These are phyloP conservation scores for Nothura maculosa DNA, from an alignment of 2,797 vertebrate genomes.

Conservation along the genomic window DNA sequence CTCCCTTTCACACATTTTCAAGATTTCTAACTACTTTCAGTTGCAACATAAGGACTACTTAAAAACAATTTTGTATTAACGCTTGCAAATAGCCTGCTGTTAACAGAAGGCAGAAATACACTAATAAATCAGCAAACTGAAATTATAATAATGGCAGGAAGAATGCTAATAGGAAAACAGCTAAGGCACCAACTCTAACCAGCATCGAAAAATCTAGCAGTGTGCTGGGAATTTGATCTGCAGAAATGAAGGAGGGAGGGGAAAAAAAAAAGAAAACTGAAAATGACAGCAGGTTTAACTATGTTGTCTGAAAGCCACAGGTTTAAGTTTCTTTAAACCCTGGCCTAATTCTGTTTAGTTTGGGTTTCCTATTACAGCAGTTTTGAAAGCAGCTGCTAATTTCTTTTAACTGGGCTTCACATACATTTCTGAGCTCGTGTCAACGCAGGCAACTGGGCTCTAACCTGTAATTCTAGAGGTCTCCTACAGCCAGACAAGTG, in stretches of 20 bases:
- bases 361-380: slow-evolving; percentile 64
- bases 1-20: neutral
- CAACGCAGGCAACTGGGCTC: neutral
- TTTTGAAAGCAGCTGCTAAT: slow-evolving; percentile 61
- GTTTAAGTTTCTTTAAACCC: slow-evolving; percentile 34
- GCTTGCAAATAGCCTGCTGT: slow-evolving; percentile 14
- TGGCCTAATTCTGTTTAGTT: slow-evolving; percentile 72
- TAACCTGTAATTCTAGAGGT: neutral
- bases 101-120: slow-evolving; percentile 37
- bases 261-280: neutral
- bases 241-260: neutral
- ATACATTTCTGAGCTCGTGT: neutral
- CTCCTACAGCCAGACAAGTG: neutral
- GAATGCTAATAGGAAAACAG: slow-evolving; percentile 20
- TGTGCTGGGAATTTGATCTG: slow-evolving; percentile 39
- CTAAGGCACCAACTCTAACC: slow-evolving; percentile 14
- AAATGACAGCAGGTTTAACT: slow-evolving; percentile 22
- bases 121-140: slow-evolving; percentile 38
- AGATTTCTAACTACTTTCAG: neutral
- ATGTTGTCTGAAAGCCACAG: slow-evolving; percentile 15
- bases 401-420: neutral
- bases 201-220: slow-evolving; percentile 21
- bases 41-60: neutral
- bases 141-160: slow-evolving; percentile 14
- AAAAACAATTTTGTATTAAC: slow-evolving; percentile 34